Evolutionary conservation across 2,797 vertebrate genomes (phyloP).

Genomic region (Pangasius sanitwongsei): DNA sequence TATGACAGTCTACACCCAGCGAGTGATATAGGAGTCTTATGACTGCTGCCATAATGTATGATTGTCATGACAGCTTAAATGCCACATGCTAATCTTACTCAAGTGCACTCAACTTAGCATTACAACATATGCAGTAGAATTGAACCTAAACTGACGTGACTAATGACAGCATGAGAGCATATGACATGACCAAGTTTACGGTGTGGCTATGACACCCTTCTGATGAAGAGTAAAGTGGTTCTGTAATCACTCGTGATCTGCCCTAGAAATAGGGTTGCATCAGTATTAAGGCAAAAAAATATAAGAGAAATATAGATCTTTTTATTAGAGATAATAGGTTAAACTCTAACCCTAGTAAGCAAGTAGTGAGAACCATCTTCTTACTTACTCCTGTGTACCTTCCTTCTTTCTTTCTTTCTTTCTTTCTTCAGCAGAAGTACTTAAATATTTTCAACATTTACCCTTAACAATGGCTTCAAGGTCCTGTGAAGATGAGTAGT

Average conservation of each 20-base stretch:
- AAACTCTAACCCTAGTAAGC: neutral
- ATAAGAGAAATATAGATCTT: neutral
- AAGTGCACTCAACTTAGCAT: neutral
- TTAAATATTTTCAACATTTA: neutral
- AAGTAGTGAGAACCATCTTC: neutral
- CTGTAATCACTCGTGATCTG: neutral
- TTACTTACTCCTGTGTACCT: neutral
- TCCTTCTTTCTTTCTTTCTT: neutral
- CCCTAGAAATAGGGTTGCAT: neutral
- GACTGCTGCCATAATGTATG: neutral
- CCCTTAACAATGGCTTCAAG: neutral
- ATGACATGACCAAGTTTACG: neutral
- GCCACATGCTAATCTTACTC: conserved; percentile 1
- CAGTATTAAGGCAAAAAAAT: neutral
- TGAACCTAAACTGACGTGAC: neutral
- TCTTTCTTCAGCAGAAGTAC: neutral
- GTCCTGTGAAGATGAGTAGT: neutral
- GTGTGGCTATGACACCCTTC: neutral
- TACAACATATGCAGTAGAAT: neutral
- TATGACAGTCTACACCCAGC: neutral
- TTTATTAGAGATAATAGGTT: neutral
- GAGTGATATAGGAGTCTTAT: neutral
- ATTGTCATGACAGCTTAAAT: neutral
- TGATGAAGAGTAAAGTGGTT: neutral
- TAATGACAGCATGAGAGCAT: neutral